Evolutionary conservation across 2,113 vertebrate species (phyloP).

Genomic region (Montifringilla adamsi): DNA sequence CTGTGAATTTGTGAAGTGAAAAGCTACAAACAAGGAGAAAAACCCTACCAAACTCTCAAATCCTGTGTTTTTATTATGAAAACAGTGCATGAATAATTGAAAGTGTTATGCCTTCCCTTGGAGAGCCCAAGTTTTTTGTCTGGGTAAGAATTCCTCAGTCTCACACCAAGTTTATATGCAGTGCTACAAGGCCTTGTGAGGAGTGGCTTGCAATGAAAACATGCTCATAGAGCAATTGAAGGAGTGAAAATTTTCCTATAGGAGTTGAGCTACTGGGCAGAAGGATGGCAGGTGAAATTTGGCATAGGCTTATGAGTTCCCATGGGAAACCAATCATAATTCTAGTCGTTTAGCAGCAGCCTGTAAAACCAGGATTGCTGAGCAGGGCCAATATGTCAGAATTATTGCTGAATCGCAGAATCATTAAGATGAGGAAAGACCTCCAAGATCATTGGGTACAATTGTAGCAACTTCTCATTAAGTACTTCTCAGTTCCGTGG

Average conservation of each 20-base stretch:
- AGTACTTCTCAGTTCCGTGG: background rate
- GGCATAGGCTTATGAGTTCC: background rate
- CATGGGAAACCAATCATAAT: background rate
- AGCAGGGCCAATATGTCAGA: background rate
- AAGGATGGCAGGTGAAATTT: background rate
- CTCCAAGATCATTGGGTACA: background rate
- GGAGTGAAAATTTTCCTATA: background rate
- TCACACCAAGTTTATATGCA: background rate
- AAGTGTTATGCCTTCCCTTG: background rate
- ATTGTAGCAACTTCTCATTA: background rate
- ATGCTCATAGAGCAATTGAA: background rate
- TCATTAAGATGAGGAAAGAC: background rate
- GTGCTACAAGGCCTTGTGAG: background rate
- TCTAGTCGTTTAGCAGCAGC: background rate
- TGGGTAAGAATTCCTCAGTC: background rate
- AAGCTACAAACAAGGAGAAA: background rate
- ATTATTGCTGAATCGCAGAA: background rate
- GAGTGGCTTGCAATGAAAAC: background rate
- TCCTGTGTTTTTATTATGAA: background rate
- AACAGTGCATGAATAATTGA: background rate
- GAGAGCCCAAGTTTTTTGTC: background rate
- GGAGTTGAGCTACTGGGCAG: background rate
- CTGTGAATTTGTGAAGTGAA: background rate
- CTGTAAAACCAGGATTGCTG: background rate
- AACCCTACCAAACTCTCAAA: background rate